Base-by-base conservation (phyloP, 1,140 invertebrate genomes). In the Planococcus citri region DNA sequence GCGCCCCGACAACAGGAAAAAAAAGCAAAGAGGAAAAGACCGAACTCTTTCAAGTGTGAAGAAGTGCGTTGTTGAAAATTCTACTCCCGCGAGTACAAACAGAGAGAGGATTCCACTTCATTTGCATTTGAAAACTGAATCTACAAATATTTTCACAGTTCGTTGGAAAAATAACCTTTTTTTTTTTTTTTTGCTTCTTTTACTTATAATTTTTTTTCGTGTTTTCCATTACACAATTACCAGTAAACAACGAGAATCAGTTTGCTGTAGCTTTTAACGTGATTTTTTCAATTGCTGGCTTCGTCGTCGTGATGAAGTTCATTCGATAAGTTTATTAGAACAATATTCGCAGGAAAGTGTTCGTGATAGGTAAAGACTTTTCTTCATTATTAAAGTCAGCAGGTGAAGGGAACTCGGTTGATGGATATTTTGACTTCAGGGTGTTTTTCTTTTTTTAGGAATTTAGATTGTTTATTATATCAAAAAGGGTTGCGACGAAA, bases 71-170 rank as follows among this genome's bases (percentile, higher is more conserved):
- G 41, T 51, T 51, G 41, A 51, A 51, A 51, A 51, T 51, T 51
- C 41, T 51, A 51, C 41, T 51, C 41, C 41, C 41, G 41, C 10
- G 41, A 51, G 41, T 51, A 51, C 41, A 51, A 51, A 51, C 41
- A 51, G 41, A 51, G n/a, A n/a, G 41, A 51, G 41, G 41, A 51
- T 51, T 51, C 41, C 41, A 51, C 12, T 51, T 51, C 41, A 51
- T 51, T 51, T 51, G 41, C 41, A 51, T 51, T 51, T 51, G 41
- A 51, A 51, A 51, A 51, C 41, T 51, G 41, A 51, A 51, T 51
- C 41, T 51, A 17, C 41, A 51, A 51, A 51, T 51, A 51, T 51
- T 51, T 51, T 51, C 41, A 51, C 41, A 51, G 41, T 51, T 51
- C 41, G 41, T 51, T 51, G 41, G 41, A 51, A 51, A 51, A 51